Conservation (phyloP, 2,113 vertebrate species). For the Donacobius atricapilla region DNA sequence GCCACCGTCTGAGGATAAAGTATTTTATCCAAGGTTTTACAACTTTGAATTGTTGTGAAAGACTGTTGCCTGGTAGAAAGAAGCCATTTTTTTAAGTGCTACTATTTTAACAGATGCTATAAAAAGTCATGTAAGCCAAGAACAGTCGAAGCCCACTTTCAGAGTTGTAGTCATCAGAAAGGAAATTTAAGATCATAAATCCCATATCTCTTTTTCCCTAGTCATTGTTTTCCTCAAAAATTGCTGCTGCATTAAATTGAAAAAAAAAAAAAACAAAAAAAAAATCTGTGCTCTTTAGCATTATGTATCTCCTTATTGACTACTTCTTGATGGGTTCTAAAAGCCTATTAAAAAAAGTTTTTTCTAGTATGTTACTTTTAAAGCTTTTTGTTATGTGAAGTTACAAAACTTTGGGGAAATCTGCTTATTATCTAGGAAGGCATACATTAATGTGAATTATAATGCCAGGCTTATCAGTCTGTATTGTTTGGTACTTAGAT, state of each 20-base stretch:
- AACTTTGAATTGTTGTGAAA: not conserved
- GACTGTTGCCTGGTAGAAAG: not conserved
- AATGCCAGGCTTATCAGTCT: not conserved
- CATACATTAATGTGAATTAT: not conserved
- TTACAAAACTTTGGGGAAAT: not conserved
- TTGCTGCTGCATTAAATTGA: not conserved
- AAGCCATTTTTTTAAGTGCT: not conserved
- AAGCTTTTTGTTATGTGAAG: not conserved
- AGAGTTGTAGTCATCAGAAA: not conserved
- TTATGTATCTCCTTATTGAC: not conserved
- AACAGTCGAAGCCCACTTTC: not conserved
- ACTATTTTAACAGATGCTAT: not conserved
- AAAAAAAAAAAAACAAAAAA: not conserved
- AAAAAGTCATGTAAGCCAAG: not conserved
- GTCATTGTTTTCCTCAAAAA: not conserved
- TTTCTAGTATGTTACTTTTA: not conserved
- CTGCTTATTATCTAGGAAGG: not conserved
- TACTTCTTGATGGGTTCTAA: not conserved
- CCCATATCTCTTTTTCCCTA: not conserved
- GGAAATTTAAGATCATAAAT: not conserved
- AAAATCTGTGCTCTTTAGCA: not conserved
- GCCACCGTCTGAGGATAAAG: not conserved
- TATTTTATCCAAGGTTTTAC: not conserved
- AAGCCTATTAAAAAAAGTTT: not conserved
- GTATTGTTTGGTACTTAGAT: not conserved